These are phyloP conservation scores for Chrysoperla carnea DNA, from an alignment of 1,140 invertebrate species.

Conservation along the genomic window DNA sequence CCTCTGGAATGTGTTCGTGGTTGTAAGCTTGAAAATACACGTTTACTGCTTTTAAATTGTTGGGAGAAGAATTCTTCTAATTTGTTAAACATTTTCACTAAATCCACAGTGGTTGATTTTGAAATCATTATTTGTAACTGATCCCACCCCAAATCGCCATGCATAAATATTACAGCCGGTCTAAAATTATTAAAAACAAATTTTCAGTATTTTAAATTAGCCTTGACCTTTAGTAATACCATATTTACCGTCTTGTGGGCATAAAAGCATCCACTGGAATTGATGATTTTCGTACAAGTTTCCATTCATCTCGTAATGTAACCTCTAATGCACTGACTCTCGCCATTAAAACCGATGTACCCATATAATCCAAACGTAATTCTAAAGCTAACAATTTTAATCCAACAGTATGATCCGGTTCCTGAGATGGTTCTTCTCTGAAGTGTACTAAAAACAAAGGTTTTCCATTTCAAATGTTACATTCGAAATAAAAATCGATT, in stretches of 20 bases:
- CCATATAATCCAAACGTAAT: conserved; percentile 89
- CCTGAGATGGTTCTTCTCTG: conserved; percentile 71
- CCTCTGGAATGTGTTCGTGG: conserved; percentile 27
- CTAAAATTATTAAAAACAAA: conserved; percentile 25
- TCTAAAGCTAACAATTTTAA: conserved; percentile 72
- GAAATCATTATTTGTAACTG: conserved; percentile 92
- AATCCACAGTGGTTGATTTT: conserved; percentile 87
- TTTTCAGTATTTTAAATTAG: neutral
- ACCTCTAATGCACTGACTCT: conserved; percentile 68
- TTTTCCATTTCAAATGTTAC: neutral
- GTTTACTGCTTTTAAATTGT: conserved; percentile 83
- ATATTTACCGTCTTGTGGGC: conserved; percentile 29
- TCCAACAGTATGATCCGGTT: conserved; percentile 79
- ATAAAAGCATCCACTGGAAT: conserved; percentile 24
- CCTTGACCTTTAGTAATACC: neutral
- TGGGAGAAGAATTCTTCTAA: conserved; percentile 94
- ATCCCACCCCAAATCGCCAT: conserved; percentile 86
- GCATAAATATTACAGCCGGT: conserved; percentile 80
- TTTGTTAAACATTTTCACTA: conserved; percentile 92
- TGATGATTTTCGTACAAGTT: conserved; percentile 15
- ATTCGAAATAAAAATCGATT: conserved; percentile 1
- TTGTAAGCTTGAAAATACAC: conserved; percentile 68
- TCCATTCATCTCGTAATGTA: conserved; percentile 71
- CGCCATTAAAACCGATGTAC: conserved; percentile 80
- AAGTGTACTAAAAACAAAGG: conserved; percentile 47